Evolutionary conservation across 2,797 vertebrate genomes (phyloP), one percentile per base, ranked within the genome.

Genomic region (Phrynocephalus forsythii): DNA sequence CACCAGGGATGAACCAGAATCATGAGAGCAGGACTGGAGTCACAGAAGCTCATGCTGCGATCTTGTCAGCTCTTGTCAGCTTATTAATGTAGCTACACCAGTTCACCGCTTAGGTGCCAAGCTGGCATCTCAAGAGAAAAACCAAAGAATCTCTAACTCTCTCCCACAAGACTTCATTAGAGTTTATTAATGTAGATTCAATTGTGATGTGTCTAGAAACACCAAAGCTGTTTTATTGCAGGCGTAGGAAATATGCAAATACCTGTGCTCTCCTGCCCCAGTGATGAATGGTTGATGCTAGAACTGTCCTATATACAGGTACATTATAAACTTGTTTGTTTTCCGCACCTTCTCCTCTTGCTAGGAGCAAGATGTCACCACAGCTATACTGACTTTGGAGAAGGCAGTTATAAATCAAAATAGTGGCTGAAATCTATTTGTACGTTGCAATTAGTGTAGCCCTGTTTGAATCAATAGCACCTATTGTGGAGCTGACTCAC

Each of bases 121-220:
- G 44, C 28, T 38, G 24, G 30, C 24, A 60, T 80, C 24, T 5
- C 69, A 8, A 56, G 83, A 60, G 44, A 52, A 67, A 68, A 20
- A 68, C 10, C 11, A 7, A 56, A 33, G 68, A 86, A 86, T 11
- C 2, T 24, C 24, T 63, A 86, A 50, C 56, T 67, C 69, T 66
- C 60, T 76, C 83, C 48, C 71, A 6, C 60, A 75, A 76, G 78
- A 76, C 44, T 88, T 85, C 77, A 85, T 85, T 81, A 81, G 60
- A 38, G 24, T 81, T 88, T 81, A 88, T 81, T 88, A 56, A 75
- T 75, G 69, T 68, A 75, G 26, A 9, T 67, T 81, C 68, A 85
- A 38, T 15, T 68, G 69, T 76, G 78, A 81, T 67, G 60, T 67
- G 56, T 50, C 82, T 81, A 68, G 79, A 52, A 73, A 81, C 69